phyloP scores from a whole-genome alignment of 2,113 vertebrate genomes.

The Colinus virginianus region DNA sequence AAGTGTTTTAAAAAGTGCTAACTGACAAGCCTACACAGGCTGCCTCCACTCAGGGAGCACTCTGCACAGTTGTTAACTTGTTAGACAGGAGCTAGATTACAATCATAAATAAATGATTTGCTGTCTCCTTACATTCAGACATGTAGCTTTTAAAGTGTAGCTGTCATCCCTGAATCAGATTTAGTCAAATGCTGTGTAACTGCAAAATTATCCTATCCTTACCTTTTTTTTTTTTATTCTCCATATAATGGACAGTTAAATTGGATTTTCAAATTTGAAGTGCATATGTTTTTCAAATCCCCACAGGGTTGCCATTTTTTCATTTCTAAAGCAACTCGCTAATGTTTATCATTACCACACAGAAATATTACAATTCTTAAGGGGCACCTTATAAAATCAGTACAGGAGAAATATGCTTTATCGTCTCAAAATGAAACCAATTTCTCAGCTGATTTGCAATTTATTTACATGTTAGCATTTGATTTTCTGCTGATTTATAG shows the following conservation, averaged over 20 bases:
- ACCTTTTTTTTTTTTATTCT: conserved; percentile 80
- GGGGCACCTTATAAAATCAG: conserved; percentile 80
- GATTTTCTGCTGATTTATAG: conserved; percentile 84
- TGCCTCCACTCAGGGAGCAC: conserved; percentile 70
- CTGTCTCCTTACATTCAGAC: conserved; percentile 85
- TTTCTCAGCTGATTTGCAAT: conserved; percentile 85
- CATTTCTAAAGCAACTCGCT: conserved; percentile 84
- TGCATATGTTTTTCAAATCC: conserved; percentile 83
- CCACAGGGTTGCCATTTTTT: conserved; percentile 83
- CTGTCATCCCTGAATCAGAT: conserved; percentile 85
- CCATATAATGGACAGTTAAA: conserved; percentile 87
- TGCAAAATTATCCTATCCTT: conserved; percentile 86
- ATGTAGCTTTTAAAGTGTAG: conserved; percentile 85
- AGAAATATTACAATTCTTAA: conserved; percentile 82
- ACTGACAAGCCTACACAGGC: conserved; percentile 76
- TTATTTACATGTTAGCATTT: conserved; percentile 85
- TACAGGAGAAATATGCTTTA: conserved; percentile 75
- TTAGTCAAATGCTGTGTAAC: conserved; percentile 86
- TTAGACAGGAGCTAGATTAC: conserved; percentile 85
- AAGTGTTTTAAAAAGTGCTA: conserved; percentile 71
- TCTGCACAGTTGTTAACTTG: conserved; percentile 78
- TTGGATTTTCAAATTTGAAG: conserved; percentile 87
- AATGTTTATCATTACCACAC: conserved; percentile 84
- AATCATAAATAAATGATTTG: conserved; percentile 89
- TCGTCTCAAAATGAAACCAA: conserved; percentile 80